phyloP scores from a whole-genome alignment of 2,113 vertebrate genomes.

The Esox niger region DNA sequence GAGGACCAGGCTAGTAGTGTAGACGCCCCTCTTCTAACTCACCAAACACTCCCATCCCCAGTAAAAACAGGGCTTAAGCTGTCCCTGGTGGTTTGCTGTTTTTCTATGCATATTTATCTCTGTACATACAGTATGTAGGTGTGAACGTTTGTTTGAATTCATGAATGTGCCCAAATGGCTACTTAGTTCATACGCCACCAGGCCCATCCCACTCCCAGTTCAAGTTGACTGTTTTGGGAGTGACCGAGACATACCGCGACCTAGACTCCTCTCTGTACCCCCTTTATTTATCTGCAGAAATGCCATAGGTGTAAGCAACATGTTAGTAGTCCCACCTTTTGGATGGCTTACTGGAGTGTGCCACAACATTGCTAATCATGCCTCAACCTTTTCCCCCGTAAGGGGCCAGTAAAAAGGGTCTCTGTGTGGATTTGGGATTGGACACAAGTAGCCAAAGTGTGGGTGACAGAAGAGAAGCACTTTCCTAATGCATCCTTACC shows the following conservation, averaged over 20 bases:
- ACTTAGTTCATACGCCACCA: not conserved
- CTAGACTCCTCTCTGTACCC: too few relatives aligned
- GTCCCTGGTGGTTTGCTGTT: not conserved
- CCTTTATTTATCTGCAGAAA: too few relatives aligned
- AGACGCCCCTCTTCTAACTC: not conserved
- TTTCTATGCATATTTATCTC: not conserved
- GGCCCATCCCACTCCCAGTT: not conserved
- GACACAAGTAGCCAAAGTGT: too few relatives aligned
- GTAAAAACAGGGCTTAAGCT: conserved; percentile 5
- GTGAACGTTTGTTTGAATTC: not conserved
- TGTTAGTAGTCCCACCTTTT: too few relatives aligned
- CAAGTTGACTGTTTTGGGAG: not conserved
- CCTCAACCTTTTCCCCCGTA: too few relatives aligned
- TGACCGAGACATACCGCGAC: not conserved
- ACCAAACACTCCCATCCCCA: not conserved
- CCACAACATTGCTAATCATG: too few relatives aligned
- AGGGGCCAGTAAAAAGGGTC: too few relatives aligned
- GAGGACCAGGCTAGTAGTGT: not conserved
- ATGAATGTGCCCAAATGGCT: not conserved
- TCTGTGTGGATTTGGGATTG: too few relatives aligned
- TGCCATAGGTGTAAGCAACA: too few relatives aligned
- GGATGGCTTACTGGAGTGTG: too few relatives aligned
- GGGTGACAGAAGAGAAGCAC: too few relatives aligned
- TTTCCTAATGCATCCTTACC: too few relatives aligned
- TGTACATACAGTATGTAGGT: conserved; percentile 1